Conservation (phyloP, 2,888 invertebrate genomes). For the Phania funesta region DNA sequence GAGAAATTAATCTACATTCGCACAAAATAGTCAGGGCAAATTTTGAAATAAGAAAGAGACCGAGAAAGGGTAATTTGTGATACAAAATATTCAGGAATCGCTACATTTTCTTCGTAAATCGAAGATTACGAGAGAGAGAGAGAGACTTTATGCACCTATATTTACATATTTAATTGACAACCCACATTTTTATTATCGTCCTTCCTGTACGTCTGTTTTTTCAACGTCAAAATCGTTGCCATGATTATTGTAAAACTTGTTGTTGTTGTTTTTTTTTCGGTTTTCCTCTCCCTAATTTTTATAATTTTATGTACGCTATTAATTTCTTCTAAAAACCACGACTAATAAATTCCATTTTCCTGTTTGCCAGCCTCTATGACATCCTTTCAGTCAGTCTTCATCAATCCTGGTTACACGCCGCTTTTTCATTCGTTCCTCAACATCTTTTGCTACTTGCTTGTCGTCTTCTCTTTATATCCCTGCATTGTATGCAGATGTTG, state of each 20-base stretch:
- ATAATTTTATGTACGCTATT: not conserved
- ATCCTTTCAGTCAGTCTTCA: constrained; percentile 33
- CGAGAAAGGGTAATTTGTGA: too few relatives aligned
- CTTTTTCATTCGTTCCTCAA: not conserved
- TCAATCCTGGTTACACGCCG: constrained; percentile 12
- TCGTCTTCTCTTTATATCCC: constrained; percentile 22
- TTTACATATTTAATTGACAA: too few relatives aligned
- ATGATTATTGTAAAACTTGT: constrained; percentile 7
- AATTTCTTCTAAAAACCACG: constrained; percentile 48
- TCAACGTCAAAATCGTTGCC: not conserved
- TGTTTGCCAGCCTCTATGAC: constrained; percentile 9
- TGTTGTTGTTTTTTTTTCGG: not conserved
- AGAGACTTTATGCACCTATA: too few relatives aligned
- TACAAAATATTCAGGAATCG: too few relatives aligned
- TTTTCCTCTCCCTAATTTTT: not conserved
- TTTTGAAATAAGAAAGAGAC: too few relatives aligned
- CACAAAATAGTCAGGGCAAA: too few relatives aligned
- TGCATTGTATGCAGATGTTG: not conserved
- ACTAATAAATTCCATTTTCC: constrained; percentile 50
- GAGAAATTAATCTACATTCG: too few relatives aligned
- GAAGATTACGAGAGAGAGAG: too few relatives aligned
- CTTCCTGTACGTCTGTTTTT: not conserved
- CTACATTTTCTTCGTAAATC: too few relatives aligned
- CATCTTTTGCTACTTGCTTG: not conserved
- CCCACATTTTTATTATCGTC: not conserved